Evolutionary conservation across 2,797 vertebrate species (phyloP).

Genomic region (Rhinella marina): DNA sequence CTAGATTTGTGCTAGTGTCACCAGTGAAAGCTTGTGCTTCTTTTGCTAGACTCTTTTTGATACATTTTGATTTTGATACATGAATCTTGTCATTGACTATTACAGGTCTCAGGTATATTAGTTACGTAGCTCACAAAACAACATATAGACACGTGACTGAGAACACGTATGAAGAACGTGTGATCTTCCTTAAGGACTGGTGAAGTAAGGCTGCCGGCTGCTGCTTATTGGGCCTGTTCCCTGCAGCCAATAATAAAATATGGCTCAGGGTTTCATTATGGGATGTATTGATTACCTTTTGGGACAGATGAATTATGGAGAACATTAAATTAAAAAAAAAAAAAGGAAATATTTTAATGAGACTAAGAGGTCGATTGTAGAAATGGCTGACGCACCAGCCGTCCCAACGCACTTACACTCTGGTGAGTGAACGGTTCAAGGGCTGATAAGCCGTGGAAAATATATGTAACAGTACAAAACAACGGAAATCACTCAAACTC

Average conservation of each 20-base stretch:
- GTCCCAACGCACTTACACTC: conserved; percentile 58
- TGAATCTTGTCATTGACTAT: too few species aligned
- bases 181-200: conserved; percentile 30
- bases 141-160: neutral
- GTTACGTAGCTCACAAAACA: neutral
- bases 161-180: neutral
- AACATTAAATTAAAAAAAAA: conserved; percentile 95
- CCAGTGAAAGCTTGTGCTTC: neutral
- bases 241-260: conserved; percentile 95
- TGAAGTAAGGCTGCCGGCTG: conserved; percentile 74
- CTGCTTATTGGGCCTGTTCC: conserved; percentile 90
- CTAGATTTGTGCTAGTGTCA: neutral
- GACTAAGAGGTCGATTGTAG: conserved; percentile 90
- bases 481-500: neutral
- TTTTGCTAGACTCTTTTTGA: neutral
- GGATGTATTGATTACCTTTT: conserved; percentile 99
- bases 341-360: conserved; percentile 99
- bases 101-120: too few species aligned
- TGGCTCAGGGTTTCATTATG: conserved; percentile 99
- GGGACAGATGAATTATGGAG: conserved; percentile 97
- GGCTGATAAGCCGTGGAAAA: neutral
- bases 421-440: neutral
- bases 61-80: too few species aligned
- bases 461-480: neutral
- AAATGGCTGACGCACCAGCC: conserved; percentile 77